Percentiles rank a stretch among this genome's conserved stretches.
Evolutionary conservation across 2,113 vertebrate genomes (phyloP).

Genomic region (Daboia siamensis): DNA sequence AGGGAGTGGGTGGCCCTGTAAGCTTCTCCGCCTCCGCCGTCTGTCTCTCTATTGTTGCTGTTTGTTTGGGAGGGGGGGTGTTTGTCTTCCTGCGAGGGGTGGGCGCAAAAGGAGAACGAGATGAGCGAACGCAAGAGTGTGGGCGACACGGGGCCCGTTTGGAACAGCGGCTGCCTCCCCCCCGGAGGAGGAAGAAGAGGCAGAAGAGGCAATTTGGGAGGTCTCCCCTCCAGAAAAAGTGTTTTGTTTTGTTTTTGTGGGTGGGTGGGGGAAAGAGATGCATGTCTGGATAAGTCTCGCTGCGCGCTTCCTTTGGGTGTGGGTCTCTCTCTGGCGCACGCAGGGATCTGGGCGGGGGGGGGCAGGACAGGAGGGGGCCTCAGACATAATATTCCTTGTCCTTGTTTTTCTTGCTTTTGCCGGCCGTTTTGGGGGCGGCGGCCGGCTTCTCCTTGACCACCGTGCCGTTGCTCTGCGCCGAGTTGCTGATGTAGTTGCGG

Average conservation of each 20-base stretch:
- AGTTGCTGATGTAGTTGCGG: slow-evolving; percentile 85
- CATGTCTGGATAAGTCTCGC: slow-evolving; percentile 3
- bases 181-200: background rate
- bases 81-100: background rate
- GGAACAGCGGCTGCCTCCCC: background rate
- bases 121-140: background rate
- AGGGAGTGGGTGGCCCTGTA: background rate
- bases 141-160: background rate
- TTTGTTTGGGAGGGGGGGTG: background rate
- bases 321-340: slow-evolving; percentile 26
- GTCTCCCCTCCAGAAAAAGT: slow-evolving; percentile 3
- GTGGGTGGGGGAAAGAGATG: background rate
- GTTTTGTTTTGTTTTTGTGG: background rate
- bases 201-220: background rate
- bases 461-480: slow-evolving; percentile 84
- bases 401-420: slow-evolving; percentile 93
- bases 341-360: slow-evolving; percentile 19
- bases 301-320: slow-evolving; percentile 10
- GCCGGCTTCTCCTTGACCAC: slow-evolving; percentile 88
- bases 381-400: slow-evolving; percentile 96
- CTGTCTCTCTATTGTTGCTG: no score
- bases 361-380: slow-evolving; percentile 52
- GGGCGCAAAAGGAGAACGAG: background rate
- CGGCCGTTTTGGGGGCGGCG: slow-evolving; percentile 80
- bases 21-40: background rate